Conservation (phyloP, 2,888 invertebrate genomes). For the Itoplectis maculator region DNA sequence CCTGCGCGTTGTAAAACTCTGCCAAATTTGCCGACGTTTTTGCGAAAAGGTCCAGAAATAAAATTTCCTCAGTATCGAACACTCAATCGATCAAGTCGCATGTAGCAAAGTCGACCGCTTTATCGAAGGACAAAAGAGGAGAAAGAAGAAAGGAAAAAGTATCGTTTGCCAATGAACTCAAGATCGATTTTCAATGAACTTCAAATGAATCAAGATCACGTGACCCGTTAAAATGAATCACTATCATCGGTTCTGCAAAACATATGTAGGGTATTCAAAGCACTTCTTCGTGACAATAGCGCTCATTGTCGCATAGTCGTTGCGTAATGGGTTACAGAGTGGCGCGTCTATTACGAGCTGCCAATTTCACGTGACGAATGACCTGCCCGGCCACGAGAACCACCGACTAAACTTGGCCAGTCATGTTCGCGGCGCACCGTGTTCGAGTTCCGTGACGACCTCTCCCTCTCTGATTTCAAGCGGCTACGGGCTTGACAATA, state of each 20-base stretch:
- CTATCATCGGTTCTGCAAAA: too few relatives aligned
- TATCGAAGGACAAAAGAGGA: neutral
- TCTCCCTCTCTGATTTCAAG: too few relatives aligned
- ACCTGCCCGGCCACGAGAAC: constrained; percentile 31
- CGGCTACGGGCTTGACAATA: too few relatives aligned
- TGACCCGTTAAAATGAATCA: too few relatives aligned
- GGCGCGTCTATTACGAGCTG: constrained; percentile 39
- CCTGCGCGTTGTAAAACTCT: neutral
- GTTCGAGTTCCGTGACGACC: too few relatives aligned
- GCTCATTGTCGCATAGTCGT: too few relatives aligned
- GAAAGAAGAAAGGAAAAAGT: neutral
- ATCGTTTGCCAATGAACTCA: too few relatives aligned
- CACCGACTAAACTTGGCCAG: constrained; percentile 54
- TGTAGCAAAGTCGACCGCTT: neutral
- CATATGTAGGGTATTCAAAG: too few relatives aligned
- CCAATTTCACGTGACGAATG: constrained; percentile 63
- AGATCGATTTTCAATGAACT: too few relatives aligned
- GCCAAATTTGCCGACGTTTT: neutral
- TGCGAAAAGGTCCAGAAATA: neutral
- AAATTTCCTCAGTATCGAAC: neutral
- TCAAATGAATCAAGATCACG: too few relatives aligned
- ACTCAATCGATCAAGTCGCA: neutral
- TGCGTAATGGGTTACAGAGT: constrained; percentile 43
- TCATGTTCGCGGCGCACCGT: constrained; percentile 26
- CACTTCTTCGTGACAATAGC: too few relatives aligned